Conservation (phyloP, 2,113 vertebrate species). For the Perca fluviatilis region DNA sequence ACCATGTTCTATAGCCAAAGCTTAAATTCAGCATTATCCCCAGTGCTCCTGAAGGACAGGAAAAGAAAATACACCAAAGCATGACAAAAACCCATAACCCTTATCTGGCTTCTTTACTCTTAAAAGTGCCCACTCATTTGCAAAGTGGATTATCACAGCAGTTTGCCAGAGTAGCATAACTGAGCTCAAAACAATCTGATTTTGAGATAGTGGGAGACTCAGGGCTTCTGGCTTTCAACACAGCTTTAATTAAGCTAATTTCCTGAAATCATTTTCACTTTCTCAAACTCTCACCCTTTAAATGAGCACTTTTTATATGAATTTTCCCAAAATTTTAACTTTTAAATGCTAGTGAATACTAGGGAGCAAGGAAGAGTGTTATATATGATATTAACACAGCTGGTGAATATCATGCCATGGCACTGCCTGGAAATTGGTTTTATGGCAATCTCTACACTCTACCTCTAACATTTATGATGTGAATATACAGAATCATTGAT, state of each 20-base stretch:
- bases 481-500: conserved; percentile 16
- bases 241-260: conserved; percentile 35
- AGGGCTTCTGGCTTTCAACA: background rate
- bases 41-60: conserved; percentile 34
- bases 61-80: conserved; percentile 6
- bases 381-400: conserved; percentile 2
- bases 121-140: conserved; percentile 34
- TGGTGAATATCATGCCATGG: conserved; percentile 2
- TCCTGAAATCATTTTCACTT: conserved; percentile 32
- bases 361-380: background rate
- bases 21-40: conserved; percentile 48
- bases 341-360: conserved; percentile 40
- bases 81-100: conserved; percentile 37
- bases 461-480: background rate
- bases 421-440: conserved; percentile 40
- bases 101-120: conserved; percentile 12
- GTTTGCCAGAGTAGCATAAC: conserved; percentile 1
- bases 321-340: conserved; percentile 20
- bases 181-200: conserved; percentile 25
- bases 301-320: conserved; percentile 11
- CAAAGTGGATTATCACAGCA: conserved; percentile 45
- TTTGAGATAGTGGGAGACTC: background rate
- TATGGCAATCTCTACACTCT: conserved; percentile 5
- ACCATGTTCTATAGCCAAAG: conserved; percentile 10
- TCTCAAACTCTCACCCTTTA: background rate